Evolutionary conservation across 2,888 invertebrate genomes (phyloP), one percentile per base, ranked within the genome.

Genomic region (Nomada fucata): DNA sequence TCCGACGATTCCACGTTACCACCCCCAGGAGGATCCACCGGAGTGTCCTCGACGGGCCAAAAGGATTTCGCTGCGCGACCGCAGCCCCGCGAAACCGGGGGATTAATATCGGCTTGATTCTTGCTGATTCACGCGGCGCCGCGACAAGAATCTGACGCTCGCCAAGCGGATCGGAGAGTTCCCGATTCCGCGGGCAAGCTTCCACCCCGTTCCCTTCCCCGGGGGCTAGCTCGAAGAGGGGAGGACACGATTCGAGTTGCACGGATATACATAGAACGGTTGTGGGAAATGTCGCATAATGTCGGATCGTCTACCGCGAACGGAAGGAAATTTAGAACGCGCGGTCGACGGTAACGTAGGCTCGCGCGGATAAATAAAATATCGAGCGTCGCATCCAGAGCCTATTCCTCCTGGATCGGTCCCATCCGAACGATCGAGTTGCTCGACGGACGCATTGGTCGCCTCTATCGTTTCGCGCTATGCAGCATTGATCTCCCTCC

Each of bases 41-140:
- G 52, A 75, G 76, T 23, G 29, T 55, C 47, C 75, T 79, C 78
- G 53, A 73, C 50, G 5, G 20, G 61, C 55, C 36, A n/a, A 44
- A 44, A 70, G 70, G 55, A 74, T 64, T 70, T 36, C 73, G 65
- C 47, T 47, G 44, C n/a, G 71, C 60, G 71, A n/a, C 20, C 26
- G 23, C 42, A 42, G 60, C 52, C 53, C 26, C 63, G 63, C 52
- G 50, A 52, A 72, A 20, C 13, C 20, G 13, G 0, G 13, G 76
- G 73, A 72, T 77, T 65, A 77, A 72, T 65, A 72, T 77, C 73
- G 44, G 53, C 18, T 53, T 53, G 52, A 65, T 77, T 60, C 44
- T 44, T 44, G 65, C 44, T 44, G 64, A 72, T 52, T 72, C 50
- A 15, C 44, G 0, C 23, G 7, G 9, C 36, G 20, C 44, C 57